Percentiles rank a stretch among this genome's conserved stretches.
Evolutionary conservation across 2,888 invertebrate genomes (phyloP).

Genomic region (Xestia sexstrigata): DNA sequence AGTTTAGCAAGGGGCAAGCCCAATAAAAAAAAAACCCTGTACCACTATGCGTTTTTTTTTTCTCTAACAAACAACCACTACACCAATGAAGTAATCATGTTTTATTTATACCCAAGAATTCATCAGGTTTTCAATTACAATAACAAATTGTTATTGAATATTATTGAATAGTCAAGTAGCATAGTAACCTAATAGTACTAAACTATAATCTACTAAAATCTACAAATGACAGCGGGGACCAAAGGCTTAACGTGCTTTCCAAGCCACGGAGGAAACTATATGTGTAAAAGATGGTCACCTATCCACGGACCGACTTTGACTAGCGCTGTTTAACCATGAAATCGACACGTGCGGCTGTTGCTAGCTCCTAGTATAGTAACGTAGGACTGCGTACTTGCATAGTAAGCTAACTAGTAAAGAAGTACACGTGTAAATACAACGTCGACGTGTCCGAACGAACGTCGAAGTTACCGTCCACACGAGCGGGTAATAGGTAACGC

Average conservation of each 20-base stretch:
- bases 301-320: not conserved
- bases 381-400: not conserved
- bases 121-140: too few species aligned
- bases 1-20: too few species aligned
- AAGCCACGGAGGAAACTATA: not conserved
- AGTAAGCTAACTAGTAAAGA: slow-evolving; percentile 9
- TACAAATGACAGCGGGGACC: not conserved
- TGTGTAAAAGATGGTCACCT: not conserved
- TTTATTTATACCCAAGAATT: too few species aligned
- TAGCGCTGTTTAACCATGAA: not conserved
- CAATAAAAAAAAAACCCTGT: too few species aligned
- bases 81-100: too few species aligned
- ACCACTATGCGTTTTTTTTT: too few species aligned
- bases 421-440: not conserved
- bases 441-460: slow-evolving; percentile 10
- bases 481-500: slow-evolving; percentile 35
- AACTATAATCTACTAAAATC: too few species aligned
- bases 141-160: too few species aligned
- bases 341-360: not conserved
- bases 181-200: too few species aligned
- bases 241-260: not conserved
- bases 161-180: too few species aligned
- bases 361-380: not conserved
- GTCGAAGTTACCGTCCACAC: slow-evolving; percentile 20
- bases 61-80: too few species aligned